Evolutionary conservation across 2,888 invertebrate species (phyloP), one percentile per base, ranked within the genome.

Genomic region (Polylopha cassiicola): DNA sequence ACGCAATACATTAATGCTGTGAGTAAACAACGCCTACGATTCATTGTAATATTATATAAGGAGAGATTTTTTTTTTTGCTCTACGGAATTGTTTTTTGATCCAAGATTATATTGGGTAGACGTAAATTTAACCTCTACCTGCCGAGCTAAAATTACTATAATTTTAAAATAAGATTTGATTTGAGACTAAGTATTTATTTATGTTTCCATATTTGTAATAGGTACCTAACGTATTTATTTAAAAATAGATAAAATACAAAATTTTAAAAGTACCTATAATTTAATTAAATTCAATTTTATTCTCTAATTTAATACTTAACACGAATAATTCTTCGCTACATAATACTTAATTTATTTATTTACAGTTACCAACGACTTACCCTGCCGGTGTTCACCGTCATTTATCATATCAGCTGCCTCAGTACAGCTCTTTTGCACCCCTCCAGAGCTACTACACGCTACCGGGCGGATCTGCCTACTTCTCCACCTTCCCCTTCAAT

Each of bases 1-100:
- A 65, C 79, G 7, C 81, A 81, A 48, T 81, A 73, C 28, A 74
- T 84, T 37, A 78, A 78, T 43, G 50, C 76, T 48, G 82, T 84
- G 58, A 66, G 69, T 55, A 24, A n/a, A 14, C 9, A 9, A 7
- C 14, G 1, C n/a, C n/a, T n/a, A n/a, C n/a, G 14, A 21, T 8
- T 15, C 7, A n/a, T 20, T 11, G 27, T 27, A 8, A 10, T n/a
- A n/a, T n/a, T n/a, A n/a, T n/a, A n/a, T n/a, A n/a, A n/a, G n/a
- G n/a, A n/a, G n/a, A n/a, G n/a, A n/a, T n/a, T n/a, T n/a, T n/a
- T n/a, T n/a, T n/a, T n/a, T n/a, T n/a, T n/a, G n/a, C n/a, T n/a
- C n/a, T n/a, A n/a, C n/a, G n/a, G n/a, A n/a, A n/a, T n/a, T n/a
- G n/a, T n/a, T n/a, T n/a, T n/a, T n/a, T n/a, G n/a, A n/a, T n/a